Percentiles rank a stretch among this genome's conserved stretches.
Conservation (phyloP, 2,888 invertebrate species). For the Trisateles emortualis region DNA sequence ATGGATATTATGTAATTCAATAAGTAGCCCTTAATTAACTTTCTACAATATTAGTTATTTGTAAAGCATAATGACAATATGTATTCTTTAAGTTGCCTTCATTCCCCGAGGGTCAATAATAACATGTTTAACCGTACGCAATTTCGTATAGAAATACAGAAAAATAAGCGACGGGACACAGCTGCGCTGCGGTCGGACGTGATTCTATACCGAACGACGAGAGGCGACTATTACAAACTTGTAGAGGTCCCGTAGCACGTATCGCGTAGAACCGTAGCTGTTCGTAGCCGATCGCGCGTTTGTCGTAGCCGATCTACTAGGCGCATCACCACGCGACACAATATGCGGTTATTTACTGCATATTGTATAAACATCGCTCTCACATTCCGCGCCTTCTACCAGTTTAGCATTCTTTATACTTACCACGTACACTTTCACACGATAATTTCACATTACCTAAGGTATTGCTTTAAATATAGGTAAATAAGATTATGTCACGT, state of each 20-base stretch:
- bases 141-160: constrained; percentile 24
- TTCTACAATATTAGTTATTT: constrained; percentile 1
- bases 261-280: constrained; percentile 11
- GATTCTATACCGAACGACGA: constrained; percentile 21
- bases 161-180: constrained; percentile 34
- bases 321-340: constrained; percentile 37
- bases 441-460: constrained; percentile 3
- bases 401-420: constrained; percentile 10
- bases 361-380: constrained; percentile 34
- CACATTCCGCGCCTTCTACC: constrained; percentile 18
- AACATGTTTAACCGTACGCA: constrained; percentile 16
- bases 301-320: constrained; percentile 16
- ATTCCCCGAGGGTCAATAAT: constrained; percentile 20
- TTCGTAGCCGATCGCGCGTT: constrained; percentile 22
- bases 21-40: neutral
- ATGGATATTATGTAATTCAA: too few species aligned
- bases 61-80: neutral
- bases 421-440: constrained; percentile 9
- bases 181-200: constrained; percentile 42
- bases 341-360: constrained; percentile 40
- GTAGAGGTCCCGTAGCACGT: constrained; percentile 29
- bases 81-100: neutral
- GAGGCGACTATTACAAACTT: constrained; percentile 13
- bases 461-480: neutral
- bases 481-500: neutral